Evolutionary conservation across 2,888 invertebrate genomes (phyloP), one percentile per base, ranked within the genome.

Genomic region (Lacanobia wlatinum): DNA sequence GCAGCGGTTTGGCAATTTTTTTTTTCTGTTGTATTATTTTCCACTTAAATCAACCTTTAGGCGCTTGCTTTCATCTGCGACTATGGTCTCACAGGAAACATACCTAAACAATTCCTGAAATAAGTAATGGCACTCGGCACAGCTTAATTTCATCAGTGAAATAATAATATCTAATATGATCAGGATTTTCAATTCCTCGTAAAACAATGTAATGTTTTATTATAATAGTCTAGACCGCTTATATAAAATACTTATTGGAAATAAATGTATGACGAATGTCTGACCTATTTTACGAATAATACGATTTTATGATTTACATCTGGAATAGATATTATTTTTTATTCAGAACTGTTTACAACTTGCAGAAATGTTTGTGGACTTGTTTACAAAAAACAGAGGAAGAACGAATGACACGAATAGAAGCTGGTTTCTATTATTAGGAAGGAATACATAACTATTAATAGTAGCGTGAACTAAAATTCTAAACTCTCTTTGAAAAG

Each of bases 321-420:
- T 40, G 7, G 18, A 38, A 53, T 53, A 34, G 10, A 53, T 34
- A 28, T 52, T 48, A 59, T 76, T 68, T 52, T 43, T 58, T 43
- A 46, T 43, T 28, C 46, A 76, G 52, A 28, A 40, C 10, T 69
- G 65, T 78, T 69, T 63, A 53, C 40, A 56, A 61, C 21, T 50
- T 65, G 81, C 34, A 68, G 64, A 80, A 65, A 68, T 58, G 28
- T 80, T 76, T 72, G 76, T 76, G 40, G 55, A 43, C 34, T 80
- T 76, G 76, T 79, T 80, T 68, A 63, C 9, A 53, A 67, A 48
- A 56, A 18, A 50, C 50, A 58, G 50, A 56, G 46, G 21, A n/a
- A 16, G 14, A 52, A 38, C 38, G 34, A 58, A 46, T 18, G 21
- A 62, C 23, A 61, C 18, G 43, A 71, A 78, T 75, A 70, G 48